Evolutionary conservation across 2,113 vertebrate genomes (phyloP).

Genomic region (Crotalus horridus): DNA sequence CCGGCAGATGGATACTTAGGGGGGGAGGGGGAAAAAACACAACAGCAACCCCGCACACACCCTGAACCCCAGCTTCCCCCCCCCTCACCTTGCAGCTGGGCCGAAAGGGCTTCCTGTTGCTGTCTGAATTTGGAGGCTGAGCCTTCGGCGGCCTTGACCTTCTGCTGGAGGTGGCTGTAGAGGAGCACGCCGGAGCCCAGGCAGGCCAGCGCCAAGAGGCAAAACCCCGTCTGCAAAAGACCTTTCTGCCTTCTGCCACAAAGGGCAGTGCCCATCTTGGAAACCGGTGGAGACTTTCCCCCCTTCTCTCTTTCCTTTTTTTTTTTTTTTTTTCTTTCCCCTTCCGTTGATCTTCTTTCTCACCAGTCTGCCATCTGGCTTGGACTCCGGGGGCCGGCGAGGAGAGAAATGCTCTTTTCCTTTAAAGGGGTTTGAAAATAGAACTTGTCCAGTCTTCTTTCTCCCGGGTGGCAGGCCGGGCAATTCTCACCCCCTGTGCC

Average conservation of each 20-base stretch:
- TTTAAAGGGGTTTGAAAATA: background rate
- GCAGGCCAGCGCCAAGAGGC: constrained; percentile 46
- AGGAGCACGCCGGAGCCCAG: constrained; percentile 56
- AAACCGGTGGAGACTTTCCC: background rate
- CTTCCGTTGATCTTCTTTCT: rapidly evolving
- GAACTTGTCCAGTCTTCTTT: background rate
- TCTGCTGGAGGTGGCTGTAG: constrained; percentile 58
- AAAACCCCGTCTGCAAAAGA: constrained; percentile 55
- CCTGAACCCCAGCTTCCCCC: background rate
- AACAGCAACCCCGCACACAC: background rate
- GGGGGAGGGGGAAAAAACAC: rapidly evolving
- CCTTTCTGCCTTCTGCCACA: constrained; percentile 68
- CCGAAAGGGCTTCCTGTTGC: constrained; percentile 72
- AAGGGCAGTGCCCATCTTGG: constrained; percentile 61
- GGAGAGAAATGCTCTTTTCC: background rate
- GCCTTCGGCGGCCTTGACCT: constrained; percentile 47
- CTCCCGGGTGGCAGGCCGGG: background rate
- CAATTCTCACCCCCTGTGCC: background rate
- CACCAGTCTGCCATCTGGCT: background rate
- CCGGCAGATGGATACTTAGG: background rate
- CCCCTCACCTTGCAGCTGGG: constrained; percentile 71
- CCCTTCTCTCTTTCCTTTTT: too few species aligned
- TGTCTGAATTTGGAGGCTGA: constrained; percentile 65
- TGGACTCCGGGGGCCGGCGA: background rate
- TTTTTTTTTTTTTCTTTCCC: background rate